Conservation (phyloP, 2,797 vertebrate species). For the Bryconaethiops microstoma region DNA sequence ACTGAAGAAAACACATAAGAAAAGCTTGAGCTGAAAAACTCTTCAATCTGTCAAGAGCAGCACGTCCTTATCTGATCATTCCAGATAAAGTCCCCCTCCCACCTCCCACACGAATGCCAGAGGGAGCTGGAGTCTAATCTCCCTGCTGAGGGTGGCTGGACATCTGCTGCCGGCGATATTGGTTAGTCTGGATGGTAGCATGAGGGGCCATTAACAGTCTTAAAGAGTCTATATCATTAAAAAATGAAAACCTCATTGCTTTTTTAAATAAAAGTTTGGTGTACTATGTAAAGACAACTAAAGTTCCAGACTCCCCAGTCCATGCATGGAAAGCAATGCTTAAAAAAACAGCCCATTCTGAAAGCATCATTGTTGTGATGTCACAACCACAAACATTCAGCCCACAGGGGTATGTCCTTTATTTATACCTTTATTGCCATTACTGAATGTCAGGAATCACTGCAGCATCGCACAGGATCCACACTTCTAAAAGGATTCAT, state of each 20-base stretch:
- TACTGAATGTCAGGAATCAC: not conserved
- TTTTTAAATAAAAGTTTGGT: not conserved
- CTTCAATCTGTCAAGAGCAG: constrained; percentile 48
- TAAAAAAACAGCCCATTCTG: not conserved
- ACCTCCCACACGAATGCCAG: constrained; percentile 5
- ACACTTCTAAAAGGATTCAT: not conserved
- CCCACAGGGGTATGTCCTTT: not conserved
- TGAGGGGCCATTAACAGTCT: constrained; percentile 19
- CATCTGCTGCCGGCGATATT: constrained; percentile 14
- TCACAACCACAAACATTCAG: not conserved
- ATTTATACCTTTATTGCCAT: not conserved
- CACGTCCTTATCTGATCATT: constrained; percentile 40
- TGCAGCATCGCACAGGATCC: not conserved
- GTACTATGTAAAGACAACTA: not conserved
- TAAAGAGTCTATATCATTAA: constrained; percentile 3
- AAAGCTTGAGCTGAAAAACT: constrained; percentile 49
- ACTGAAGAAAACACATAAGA: constrained; percentile 32
- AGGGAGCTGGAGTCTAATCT: constrained; percentile 26
- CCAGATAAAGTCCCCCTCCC: constrained; percentile 13
- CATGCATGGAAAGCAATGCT: not conserved
- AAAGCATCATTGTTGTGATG: not conserved
- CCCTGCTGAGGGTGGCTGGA: constrained; percentile 27
- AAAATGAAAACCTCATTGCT: not conserved
- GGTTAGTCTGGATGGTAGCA: constrained; percentile 28
- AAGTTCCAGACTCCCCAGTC: not conserved